Base-by-base conservation (phyloP, 2,113 vertebrate genomes). In the Artemisiospiza belli region DNA sequence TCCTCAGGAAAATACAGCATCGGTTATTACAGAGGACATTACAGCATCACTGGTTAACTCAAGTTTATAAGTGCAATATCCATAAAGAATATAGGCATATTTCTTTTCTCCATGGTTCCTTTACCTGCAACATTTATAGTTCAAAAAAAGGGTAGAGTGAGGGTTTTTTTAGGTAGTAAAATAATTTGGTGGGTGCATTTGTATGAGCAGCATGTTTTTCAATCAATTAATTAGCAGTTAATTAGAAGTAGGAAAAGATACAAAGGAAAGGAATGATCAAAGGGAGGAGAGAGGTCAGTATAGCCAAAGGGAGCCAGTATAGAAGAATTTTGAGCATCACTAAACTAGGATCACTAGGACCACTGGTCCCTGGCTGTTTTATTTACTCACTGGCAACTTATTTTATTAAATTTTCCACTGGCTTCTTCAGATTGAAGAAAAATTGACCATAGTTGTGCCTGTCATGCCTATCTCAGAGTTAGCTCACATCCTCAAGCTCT, bases 351-450 rank as follows among this genome's bases (percentile, higher is more conserved):
- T 74, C 21, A 30, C 22, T 82, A 49, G n/a, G 37, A 52, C n/a
- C 7, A 51, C 52, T 58, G 18, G 21, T 68, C 25, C 41, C 62
- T 77, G 25, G 5, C 52, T 90, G 14, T 74, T 84, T 63, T 80
- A 66, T 84, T 95, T 96, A 76, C 84, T 89, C 46, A 47, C 30
- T 92, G 37, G 91, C 14, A 37, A 79, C 41, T 90, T 81, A 21
- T 82, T 80, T 69, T 70, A 59, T 75, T 24, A 72, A 72, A 70
- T 78, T 82, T 54, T 91, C 27, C 57, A 68, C 44, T 1, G 6
- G 6, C 35, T 89, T 91, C 44, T 64, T 84, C 44, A 92, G 46
- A 64, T 55, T 90, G 66, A 88, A 57, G 75, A 80, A 74, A 30
- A 74, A 89, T 77, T 89, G 76, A 92, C 90, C 64, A 35, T 35